Evolutionary conservation across 2,113 vertebrate genomes (phyloP).

Genomic region (Phoxinus phoxinus): DNA sequence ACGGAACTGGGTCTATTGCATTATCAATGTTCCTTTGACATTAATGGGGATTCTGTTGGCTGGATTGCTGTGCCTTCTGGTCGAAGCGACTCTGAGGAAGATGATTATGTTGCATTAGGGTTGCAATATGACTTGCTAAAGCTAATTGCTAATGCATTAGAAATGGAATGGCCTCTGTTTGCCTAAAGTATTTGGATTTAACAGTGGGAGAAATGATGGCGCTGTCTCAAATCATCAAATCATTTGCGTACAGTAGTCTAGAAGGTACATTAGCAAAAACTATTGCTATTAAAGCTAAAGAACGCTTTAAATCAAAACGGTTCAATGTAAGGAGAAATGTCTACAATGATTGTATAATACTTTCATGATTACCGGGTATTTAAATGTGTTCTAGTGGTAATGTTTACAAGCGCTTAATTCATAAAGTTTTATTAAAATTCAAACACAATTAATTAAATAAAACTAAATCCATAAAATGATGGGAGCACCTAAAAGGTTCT

Average conservation of each 20-base stretch:
- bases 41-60: constrained; percentile 39
- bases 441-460: too few relatives aligned
- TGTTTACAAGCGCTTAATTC: too few relatives aligned
- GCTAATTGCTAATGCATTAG: constrained; percentile 18
- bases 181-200: background rate
- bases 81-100: background rate
- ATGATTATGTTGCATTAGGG: background rate
- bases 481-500: too few relatives aligned
- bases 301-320: too few relatives aligned
- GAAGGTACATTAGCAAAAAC: background rate
- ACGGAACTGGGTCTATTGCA: constrained; percentile 54
- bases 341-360: too few relatives aligned
- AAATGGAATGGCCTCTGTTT: background rate
- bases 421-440: too few relatives aligned
- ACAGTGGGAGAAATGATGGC: background rate
- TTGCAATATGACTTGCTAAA: background rate
- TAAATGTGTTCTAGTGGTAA: too few relatives aligned
- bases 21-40: constrained; percentile 61
- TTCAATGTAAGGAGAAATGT: too few relatives aligned
- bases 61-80: background rate
- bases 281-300: too few relatives aligned
- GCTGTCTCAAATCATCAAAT: background rate
- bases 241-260: background rate
- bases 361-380: too few relatives aligned
- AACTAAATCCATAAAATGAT: too few relatives aligned